Percentiles rank a stretch among this genome's conserved stretches.
These are phyloP conservation scores for Saguinus midas DNA, from an alignment of 2,113 vertebrate species.

Conservation along the genomic window DNA sequence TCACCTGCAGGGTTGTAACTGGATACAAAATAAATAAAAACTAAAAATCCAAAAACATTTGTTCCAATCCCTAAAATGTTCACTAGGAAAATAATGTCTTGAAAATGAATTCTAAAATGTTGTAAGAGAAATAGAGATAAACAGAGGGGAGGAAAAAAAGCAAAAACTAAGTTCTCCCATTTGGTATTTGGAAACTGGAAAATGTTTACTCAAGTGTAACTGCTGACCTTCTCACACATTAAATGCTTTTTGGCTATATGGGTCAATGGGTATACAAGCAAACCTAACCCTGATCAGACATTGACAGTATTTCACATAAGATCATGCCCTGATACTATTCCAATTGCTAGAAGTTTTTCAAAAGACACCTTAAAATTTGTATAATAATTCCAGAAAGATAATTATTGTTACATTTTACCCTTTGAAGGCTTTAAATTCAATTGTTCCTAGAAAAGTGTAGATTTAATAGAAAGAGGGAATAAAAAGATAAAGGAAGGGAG, in stretches of 20 bases:
- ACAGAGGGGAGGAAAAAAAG: background rate
- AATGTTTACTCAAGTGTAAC: background rate
- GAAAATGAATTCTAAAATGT: slow-evolving; percentile 42
- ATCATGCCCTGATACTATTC: background rate
- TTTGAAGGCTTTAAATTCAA: background rate
- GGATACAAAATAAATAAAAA: background rate
- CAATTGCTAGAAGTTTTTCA: background rate
- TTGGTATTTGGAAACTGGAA: background rate
- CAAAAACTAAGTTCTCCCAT: background rate
- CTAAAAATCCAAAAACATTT: background rate
- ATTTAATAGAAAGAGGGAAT: background rate
- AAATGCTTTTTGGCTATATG: background rate
- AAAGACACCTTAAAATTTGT: background rate
- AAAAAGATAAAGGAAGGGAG: accelerated
- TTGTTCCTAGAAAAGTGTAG: background rate
- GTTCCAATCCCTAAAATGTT: slow-evolving; percentile 45
- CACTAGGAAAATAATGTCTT: background rate
- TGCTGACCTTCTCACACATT: background rate
- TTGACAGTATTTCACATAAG: background rate
- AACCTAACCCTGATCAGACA: background rate
- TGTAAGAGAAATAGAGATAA: background rate
- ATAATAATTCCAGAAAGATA: background rate
- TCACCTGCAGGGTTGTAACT: background rate
- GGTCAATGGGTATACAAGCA: background rate
- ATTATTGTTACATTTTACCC: background rate